Evolutionary conservation across 2,797 vertebrate genomes (phyloP).

Genomic region (Artibeus lituratus): DNA sequence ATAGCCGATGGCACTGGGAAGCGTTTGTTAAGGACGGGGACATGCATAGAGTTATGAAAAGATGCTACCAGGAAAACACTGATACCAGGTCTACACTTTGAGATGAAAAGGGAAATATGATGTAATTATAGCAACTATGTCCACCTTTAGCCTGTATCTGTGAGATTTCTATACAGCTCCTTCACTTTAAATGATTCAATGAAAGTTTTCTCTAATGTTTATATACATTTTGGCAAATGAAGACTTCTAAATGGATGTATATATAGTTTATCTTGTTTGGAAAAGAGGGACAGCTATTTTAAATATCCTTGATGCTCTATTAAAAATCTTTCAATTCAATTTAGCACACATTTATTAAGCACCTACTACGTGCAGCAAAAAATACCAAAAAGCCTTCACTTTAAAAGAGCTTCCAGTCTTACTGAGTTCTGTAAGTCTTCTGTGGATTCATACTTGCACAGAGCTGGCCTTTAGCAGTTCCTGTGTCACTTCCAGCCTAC

Average conservation of each 20-base stretch:
- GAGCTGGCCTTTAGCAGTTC: background rate
- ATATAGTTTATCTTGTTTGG: background rate
- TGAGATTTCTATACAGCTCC: background rate
- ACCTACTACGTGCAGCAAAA: background rate
- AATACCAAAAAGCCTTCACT: background rate
- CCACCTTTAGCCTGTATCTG: background rate
- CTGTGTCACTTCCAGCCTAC: background rate
- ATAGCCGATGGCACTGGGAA: constrained; percentile 91
- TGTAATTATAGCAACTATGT: background rate
- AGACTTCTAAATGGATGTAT: background rate
- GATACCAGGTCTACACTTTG: background rate
- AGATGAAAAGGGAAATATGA: background rate
- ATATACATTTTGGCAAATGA: background rate
- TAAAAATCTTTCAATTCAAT: background rate
- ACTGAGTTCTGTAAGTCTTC: background rate
- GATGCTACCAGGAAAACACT: background rate
- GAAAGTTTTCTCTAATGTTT: background rate
- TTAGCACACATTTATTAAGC: background rate
- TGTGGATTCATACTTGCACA: background rate
- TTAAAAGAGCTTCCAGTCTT: background rate
- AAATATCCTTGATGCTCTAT: background rate
- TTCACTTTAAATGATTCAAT: background rate
- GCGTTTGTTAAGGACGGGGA: constrained; percentile 78
- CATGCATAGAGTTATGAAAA: background rate
- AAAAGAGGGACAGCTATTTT: background rate